Base-by-base conservation (phyloP, 2,797 vertebrate species). In the Sebastolobus altivelis region DNA sequence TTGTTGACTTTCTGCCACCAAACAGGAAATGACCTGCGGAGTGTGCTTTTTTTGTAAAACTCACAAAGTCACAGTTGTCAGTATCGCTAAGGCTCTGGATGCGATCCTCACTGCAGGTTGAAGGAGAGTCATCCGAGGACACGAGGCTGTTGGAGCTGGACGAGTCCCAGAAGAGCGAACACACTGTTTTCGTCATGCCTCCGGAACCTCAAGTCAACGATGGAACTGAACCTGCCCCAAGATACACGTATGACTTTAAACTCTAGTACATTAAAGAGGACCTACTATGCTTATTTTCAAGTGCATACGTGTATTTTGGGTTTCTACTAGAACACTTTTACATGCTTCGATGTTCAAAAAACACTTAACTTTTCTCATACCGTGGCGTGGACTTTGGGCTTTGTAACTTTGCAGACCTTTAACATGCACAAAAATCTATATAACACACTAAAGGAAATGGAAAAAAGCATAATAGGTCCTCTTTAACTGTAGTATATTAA, bases 91-190 rank as follows among this genome's bases (percentile, higher is more conserved):
- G 13, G 29, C 33, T 71, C 20, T 63, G 20, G 8, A 49, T 91
- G 22, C 71, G 40, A 63, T 74, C 8, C 55, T 83, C 4, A 62
- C 91, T 92, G 66, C 92, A 99, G 99, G 95, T 96, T 49, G 98
- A 99, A 89, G 89, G 95, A 20, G 98, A 99, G 83, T 96, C 93
- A 0, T 80, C 95, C 0, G 99, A 99, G 91, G 99, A 99, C 76
- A 90, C 97, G 0, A 96, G 94, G 46, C 93, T 99, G 80, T 96
- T 99, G 92, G 99, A 99, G 84, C 94, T 99, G 89, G 99, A 99
- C 66, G 99, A 99, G 68, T 99, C 98, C 38, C 98, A 98, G 87
- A 99, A 97, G 90, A 99, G 98, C 72, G 99, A 99, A 78, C 98
- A 99, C 91, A 99, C 99, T 0, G 98, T 99, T 2, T 98, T 99